Evolutionary conservation across 1,140 invertebrate species (phyloP).

Genomic region (Halictus rubicundus): DNA sequence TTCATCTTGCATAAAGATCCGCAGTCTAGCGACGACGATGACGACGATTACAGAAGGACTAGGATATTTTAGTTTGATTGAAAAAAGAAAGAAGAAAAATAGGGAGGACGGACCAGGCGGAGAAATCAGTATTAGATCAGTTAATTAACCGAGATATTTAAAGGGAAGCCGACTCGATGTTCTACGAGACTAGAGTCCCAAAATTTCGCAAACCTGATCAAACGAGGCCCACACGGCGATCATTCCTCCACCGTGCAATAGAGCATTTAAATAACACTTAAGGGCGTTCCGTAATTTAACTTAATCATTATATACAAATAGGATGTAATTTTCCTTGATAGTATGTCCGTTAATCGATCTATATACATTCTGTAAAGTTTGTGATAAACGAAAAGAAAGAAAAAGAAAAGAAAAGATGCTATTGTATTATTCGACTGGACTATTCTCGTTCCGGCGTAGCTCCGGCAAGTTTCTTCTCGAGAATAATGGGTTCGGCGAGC

Average conservation of each 20-base stretch:
- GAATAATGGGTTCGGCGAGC: slow-evolving; percentile 8
- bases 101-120: neutral
- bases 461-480: slow-evolving; percentile 39
- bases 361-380: slow-evolving; percentile 44
- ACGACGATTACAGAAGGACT: no score
- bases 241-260: slow-evolving; percentile 24
- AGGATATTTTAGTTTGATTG: neutral
- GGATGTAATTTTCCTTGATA: slow-evolving; percentile 29
- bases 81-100: neutral
- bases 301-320: slow-evolving; percentile 39
- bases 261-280: slow-evolving; percentile 28
- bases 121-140: slow-evolving; percentile 20
- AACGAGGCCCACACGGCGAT: neutral
- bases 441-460: slow-evolving; percentile 41
- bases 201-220: neutral
- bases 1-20: no score
- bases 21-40: no score
- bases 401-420: slow-evolving; percentile 2
- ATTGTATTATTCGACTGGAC: slow-evolving; percentile 42
- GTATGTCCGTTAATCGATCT: slow-evolving; percentile 29
- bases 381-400: slow-evolving; percentile 17
- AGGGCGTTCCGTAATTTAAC: slow-evolving; percentile 40
- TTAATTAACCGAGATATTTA: neutral
- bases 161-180: neutral
- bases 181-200: neutral